Base-by-base conservation (phyloP, 1,140 invertebrate genomes). In the Lordiphosa clarofinis region DNA sequence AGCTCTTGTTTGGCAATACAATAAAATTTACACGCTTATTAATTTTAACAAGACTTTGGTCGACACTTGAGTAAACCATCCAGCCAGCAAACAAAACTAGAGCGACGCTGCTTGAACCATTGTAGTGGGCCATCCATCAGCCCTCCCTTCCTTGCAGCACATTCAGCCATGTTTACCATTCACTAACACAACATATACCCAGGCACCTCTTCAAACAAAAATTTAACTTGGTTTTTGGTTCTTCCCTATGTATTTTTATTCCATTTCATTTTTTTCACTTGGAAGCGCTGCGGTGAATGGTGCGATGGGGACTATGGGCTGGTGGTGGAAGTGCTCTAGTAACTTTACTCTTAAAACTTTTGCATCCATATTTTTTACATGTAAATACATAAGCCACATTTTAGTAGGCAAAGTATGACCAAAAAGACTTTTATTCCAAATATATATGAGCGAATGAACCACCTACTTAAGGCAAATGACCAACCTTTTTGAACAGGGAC, bases 21-120 rank as follows among this genome's bases (percentile, higher is more conserved):
- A 82, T 82, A 68, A 72, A 81, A 81, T 81, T 75, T 81, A 81
- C 76, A 82, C 72, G 76, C 76, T 81, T 81, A 82, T 82, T 82
- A 82, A 82, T 81, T 81, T 81, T 81, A 64, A 81, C 76, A 81
- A 81, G 75, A 81, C 75, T 81, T 81, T 75, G 73, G 66, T 67
- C 71, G 78, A 82, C 72, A 82, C 76, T 76, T 69, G 72, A 82
- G 68, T 65, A 38, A 61, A 60, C 57, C 65, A 43, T 37, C 10
- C 46, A 33, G 13, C 35, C 19, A 37, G 19, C 39, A 46, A 48
- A 43, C 8, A 48, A 47, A 70, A 42, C 39, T 59, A 44, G 35
- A 57, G 35, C 53, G 36, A 37, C 39, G 35, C 31, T 47, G 53
- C 21, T 52, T 9, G 15, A 9, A 36, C 24, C 24, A 6, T 28